Conservation (phyloP, 2,888 invertebrate genomes). For the Tridacna crocea region DNA sequence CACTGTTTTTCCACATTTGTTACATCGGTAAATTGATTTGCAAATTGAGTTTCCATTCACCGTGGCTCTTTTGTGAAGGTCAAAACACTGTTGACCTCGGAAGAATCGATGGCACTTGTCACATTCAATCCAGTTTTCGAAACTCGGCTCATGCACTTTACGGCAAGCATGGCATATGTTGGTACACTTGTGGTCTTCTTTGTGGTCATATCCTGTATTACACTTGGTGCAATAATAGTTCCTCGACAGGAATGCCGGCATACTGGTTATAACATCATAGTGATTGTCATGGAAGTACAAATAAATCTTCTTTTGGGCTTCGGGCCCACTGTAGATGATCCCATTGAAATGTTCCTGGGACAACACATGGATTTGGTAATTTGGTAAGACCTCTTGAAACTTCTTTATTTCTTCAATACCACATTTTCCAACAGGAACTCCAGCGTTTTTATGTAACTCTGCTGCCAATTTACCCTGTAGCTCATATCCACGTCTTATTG, state of each 20-base stretch:
- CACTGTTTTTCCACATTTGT: conserved; percentile 3
- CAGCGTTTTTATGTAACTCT: no score
- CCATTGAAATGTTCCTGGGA: no score
- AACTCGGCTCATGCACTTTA: conserved; percentile 21
- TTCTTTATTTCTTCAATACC: no score
- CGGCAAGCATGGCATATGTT: conserved; percentile 35
- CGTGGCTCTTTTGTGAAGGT: conserved; percentile 11
- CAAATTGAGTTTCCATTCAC: conserved; percentile 21
- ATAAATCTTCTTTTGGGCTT: no score
- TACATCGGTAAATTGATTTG: conserved; percentile 19
- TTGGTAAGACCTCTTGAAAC: no score
- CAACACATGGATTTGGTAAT: no score
- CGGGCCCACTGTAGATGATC: no score
- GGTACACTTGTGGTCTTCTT: conserved; percentile 10
- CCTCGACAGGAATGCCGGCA: conserved; percentile 40
- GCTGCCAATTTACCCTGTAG: no score
- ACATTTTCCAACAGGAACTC: no score
- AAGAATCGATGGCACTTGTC: conserved; percentile 17
- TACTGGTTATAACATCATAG: conserved; percentile 50
- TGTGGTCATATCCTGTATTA: conserved; percentile 25
- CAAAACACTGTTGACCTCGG: conserved; percentile 17
- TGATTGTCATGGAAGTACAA: no score
- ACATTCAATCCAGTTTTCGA: not conserved
- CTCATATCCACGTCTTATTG: no score
- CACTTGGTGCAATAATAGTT: conserved; percentile 37